Evolutionary conservation across 2,888 invertebrate genomes (phyloP), one percentile per base, ranked within the genome.

Genomic region (Eulithis testata): DNA sequence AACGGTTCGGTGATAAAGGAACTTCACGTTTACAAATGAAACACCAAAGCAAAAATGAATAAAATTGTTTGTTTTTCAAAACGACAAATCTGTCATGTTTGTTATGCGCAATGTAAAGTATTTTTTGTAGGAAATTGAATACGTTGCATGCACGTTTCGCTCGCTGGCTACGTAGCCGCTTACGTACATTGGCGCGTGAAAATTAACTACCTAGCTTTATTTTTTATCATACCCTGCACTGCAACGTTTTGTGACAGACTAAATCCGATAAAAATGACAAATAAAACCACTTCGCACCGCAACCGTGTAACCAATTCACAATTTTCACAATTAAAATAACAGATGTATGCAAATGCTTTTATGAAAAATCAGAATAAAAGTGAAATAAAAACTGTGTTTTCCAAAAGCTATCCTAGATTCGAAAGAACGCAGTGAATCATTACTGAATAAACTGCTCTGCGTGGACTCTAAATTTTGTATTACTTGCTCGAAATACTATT

Each of bases 241-340:
- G 21, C 21, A 9, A 73, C 61, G 60, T 52, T 66, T 53, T 77
- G 79, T 81, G 84, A 82, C 83, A 76, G 79, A 69, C 74, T 84
- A 49, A 49, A 88, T 87, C 86, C 78, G 87, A 87, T 87, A 84
- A 84, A 83, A 82, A 79, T 72, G 77, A 76, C 76, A 81, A 84
- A 87, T 83, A 82, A 81, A 84, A 81, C 73, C 73, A 73, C 72
- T 73, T 68, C 74, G 70, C 71, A 73, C 74, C 77, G 73, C 73
- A 80, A 40, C 75, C 79, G 66, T 45, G 49, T 45, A 60, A 56
- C 52, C 52, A 60, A 51, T 56, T 60, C 49, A 31, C 21, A 51
- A 47, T 57, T 14, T 43, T 31, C 61, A 55, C 55, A 31, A 55
- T 55, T 43, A 49, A 62, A 14, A 62, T 50, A 62, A 44, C 50